phyloP scores from a whole-genome alignment of 2,113 vertebrate species.

The Microtus oregoni region DNA sequence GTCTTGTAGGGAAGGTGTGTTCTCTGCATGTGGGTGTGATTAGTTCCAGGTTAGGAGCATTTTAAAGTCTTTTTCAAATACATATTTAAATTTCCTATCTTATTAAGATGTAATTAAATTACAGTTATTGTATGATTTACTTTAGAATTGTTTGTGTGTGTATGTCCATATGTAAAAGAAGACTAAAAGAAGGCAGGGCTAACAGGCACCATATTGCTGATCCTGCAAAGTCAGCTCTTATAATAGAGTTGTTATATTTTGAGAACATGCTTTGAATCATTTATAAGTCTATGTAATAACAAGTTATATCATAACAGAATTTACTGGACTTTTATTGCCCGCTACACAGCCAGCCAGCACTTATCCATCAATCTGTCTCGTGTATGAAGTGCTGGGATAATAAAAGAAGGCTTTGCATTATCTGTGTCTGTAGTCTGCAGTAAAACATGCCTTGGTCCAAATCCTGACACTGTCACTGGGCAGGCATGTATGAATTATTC shows the following conservation, averaged over 20 bases:
- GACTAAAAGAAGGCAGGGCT: neutral
- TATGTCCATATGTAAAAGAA: neutral
- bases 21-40: rapidly evolving
- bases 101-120: neutral
- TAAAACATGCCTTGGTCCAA: constrained; percentile 10
- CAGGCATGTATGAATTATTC: neutral
- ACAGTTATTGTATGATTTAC: neutral
- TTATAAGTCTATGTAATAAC: constrained; percentile 77
- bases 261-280: constrained; percentile 76
- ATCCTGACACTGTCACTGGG: neutral
- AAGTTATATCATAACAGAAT: constrained; percentile 69
- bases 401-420: neutral
- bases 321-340: constrained; percentile 69
- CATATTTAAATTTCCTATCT: constrained; percentile 28
- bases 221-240: constrained; percentile 55
- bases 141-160: neutral
- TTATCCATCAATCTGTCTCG: constrained; percentile 55
- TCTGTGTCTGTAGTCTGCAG: neutral
- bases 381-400: constrained; percentile 12
- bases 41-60: neutral
- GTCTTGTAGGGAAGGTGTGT: neutral
- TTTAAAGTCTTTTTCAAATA: constrained; percentile 1
- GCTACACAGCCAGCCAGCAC: constrained; percentile 16
- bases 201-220: constrained; percentile 67
- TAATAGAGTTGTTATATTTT: constrained; percentile 72